These are phyloP conservation scores for Plumapathes pennacea DNA, from an alignment of 92 coral and sea anemone genomes.

Conservation along the genomic window DNA sequence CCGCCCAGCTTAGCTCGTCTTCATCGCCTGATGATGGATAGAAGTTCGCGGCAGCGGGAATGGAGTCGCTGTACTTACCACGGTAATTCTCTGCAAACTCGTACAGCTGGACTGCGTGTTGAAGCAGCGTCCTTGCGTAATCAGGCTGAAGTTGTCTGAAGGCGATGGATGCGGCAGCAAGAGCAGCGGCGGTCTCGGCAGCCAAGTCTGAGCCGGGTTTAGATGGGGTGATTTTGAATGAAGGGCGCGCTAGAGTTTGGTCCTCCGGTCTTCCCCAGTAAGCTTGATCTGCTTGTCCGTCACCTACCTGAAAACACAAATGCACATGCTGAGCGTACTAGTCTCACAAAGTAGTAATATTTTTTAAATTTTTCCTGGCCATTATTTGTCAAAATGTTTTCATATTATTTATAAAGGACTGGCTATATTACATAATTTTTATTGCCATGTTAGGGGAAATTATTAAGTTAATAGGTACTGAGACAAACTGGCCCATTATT, in stretches of 20 bases:
- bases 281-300: slow-evolving; percentile 63
- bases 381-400: too few relatives aligned
- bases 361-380: too few relatives aligned
- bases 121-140: slow-evolving; percentile 38
- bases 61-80: slow-evolving; percentile 53
- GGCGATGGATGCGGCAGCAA: slow-evolving; percentile 55
- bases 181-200: slow-evolving; percentile 66
- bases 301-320: slow-evolving; percentile 69
- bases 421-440: too few relatives aligned
- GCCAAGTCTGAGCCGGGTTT: slow-evolving; percentile 76
- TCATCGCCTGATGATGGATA: slow-evolving; percentile 47
- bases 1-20: slow-evolving; percentile 79
- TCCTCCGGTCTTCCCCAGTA: slow-evolving; percentile 82
- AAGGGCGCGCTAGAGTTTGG: slow-evolving; percentile 63
- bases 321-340: too few relatives aligned
- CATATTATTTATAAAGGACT: too few relatives aligned
- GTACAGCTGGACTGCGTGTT: slow-evolving; percentile 64
- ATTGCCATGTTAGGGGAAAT: too few relatives aligned
- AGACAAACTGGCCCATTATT: too few relatives aligned
- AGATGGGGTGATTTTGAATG: slow-evolving; percentile 50
- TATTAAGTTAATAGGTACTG: too few relatives aligned
- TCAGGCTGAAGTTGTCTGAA: too few relatives aligned
- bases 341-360: too few relatives aligned
- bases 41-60: slow-evolving; percentile 27
- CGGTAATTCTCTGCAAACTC: slow-evolving; percentile 60